Conservation (phyloP, 2,888 invertebrate species). For the Synanthedon tipuliformis region DNA sequence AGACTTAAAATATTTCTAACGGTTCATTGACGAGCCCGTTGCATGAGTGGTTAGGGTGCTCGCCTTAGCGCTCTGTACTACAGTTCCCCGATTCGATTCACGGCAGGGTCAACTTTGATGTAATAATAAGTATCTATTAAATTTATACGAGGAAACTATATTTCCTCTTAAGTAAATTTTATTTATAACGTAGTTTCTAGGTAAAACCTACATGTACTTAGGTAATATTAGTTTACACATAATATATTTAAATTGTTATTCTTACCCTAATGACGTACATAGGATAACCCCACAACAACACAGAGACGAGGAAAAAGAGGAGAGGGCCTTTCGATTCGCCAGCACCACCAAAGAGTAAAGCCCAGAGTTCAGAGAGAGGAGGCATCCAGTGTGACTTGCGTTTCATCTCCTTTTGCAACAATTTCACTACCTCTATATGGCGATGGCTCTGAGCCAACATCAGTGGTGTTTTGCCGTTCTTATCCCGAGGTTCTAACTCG, state of each 20-base stretch:
- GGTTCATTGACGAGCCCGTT: too few relatives aligned
- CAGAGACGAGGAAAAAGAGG: constrained; percentile 85
- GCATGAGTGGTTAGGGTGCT: too few relatives aligned
- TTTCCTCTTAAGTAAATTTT: too few relatives aligned
- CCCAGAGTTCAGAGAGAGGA: constrained; percentile 89
- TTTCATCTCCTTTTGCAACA: constrained; percentile 85
- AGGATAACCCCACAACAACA: constrained; percentile 91
- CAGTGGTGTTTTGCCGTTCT: constrained; percentile 91
- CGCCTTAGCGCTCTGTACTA: too few relatives aligned
- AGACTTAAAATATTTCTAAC: too few relatives aligned
- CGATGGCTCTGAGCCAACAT: constrained; percentile 91
- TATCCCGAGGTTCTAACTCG: constrained; percentile 87
- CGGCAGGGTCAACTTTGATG: too few relatives aligned
- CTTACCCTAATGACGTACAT: constrained; percentile 89
- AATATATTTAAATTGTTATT: background rate
- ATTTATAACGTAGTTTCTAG: background rate
- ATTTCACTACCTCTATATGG: constrained; percentile 85
- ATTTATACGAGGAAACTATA: background rate
- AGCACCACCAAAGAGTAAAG: constrained; percentile 88
- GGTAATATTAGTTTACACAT: background rate
- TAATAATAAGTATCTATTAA: too few relatives aligned
- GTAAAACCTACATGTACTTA: too few relatives aligned
- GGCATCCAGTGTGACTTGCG: constrained; percentile 88
- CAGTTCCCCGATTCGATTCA: too few relatives aligned
- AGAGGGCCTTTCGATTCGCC: constrained; percentile 92